Evolutionary conservation across 2,888 invertebrate species (phyloP).

Genomic region (Melinopterus prodromus): DNA sequence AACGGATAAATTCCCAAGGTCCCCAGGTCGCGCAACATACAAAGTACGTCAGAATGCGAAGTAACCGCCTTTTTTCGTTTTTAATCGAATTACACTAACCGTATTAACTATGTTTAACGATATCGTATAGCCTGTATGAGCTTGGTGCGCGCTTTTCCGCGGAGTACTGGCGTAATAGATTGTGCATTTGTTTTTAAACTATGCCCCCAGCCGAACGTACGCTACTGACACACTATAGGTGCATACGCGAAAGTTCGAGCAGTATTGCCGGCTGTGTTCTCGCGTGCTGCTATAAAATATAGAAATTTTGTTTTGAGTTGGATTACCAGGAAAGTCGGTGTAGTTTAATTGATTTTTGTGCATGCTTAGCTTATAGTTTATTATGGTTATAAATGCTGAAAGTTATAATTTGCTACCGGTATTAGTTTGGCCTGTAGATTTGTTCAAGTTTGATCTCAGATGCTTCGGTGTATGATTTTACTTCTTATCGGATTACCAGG

Average conservation of each 20-base stretch:
- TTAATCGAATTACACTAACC: slow-evolving; percentile 12
- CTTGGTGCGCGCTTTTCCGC: background rate
- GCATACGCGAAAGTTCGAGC: background rate
- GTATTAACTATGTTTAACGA: background rate
- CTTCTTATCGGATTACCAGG: no score
- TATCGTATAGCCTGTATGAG: background rate
- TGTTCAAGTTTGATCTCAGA: no score
- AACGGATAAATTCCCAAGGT: background rate
- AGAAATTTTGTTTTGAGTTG: background rate
- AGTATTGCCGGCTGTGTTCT: background rate
- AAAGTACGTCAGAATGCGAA: slow-evolving; percentile 8
- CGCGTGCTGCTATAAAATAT: background rate
- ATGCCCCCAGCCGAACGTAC: background rate
- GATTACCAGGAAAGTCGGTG: background rate
- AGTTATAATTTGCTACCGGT: no score
- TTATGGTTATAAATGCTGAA: no score
- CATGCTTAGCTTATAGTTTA: no score
- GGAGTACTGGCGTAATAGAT: background rate
- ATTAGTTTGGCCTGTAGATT: no score
- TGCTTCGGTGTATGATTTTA: no score
- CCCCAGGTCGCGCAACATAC: background rate
- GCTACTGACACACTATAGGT: background rate
- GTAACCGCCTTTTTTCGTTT: background rate
- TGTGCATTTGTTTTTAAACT: background rate
- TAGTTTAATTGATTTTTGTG: no score